Percentiles rank a stretch among this genome's conserved stretches.
Evolutionary conservation across 2,797 vertebrate genomes (phyloP).

Genomic region (Synanceia verrucosa): DNA sequence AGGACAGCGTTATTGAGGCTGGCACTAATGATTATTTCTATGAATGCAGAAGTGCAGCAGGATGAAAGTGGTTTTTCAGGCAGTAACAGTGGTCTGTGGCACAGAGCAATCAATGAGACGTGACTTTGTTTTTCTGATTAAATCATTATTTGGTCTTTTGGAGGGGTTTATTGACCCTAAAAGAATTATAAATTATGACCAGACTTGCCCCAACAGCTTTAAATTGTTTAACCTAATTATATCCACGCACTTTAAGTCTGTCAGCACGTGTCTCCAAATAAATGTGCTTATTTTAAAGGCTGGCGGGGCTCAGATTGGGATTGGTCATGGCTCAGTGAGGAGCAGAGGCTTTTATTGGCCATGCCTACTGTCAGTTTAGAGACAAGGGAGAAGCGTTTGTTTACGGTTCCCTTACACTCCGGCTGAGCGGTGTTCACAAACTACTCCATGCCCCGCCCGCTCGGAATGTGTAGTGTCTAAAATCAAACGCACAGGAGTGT

Average conservation of each 20-base stretch:
- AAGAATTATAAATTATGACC: not conserved
- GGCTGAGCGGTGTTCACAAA: slow-evolving; percentile 8
- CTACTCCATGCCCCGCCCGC: not conserved
- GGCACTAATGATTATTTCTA: not conserved
- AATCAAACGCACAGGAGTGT: not conserved
- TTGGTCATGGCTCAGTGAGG: slow-evolving; percentile 20
- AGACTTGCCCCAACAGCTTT: not conserved
- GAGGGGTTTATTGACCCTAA: not conserved
- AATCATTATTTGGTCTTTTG: not conserved
- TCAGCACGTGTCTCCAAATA: slow-evolving; percentile 67
- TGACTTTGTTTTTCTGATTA: not conserved
- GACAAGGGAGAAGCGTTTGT: not conserved
- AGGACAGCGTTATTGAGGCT: not conserved
- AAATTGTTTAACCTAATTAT: not conserved
- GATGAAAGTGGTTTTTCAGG: not conserved
- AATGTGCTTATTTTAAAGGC: slow-evolving; percentile 9
- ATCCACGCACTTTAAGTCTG: not conserved
- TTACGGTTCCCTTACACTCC: rapidly evolving
- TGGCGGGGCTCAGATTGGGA: slow-evolving; percentile 17
- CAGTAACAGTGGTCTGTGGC: not conserved
- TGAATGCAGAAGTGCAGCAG: not conserved
- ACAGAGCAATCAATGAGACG: not conserved
- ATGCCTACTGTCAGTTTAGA: slow-evolving; percentile 7
- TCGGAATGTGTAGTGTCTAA: not conserved
- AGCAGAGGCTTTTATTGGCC: slow-evolving; percentile 22